phyloP scores from a whole-genome alignment of 2,797 vertebrate genomes.

The Girardinus metallicus region DNA sequence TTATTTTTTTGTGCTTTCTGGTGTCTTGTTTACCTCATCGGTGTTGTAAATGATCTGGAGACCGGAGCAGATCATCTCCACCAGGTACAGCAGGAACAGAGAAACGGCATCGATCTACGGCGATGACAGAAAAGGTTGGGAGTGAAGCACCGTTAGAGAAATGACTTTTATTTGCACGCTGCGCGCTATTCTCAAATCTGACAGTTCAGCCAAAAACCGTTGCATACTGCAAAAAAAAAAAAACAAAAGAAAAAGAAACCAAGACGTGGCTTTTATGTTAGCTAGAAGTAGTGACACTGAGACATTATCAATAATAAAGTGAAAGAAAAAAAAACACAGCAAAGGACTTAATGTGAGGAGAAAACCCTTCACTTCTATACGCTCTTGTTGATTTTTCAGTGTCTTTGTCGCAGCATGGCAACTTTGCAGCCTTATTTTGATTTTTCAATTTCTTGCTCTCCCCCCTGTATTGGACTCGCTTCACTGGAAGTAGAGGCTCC shows the following conservation, averaged over 20 bases:
- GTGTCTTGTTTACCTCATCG: constrained; percentile 88
- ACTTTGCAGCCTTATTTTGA: constrained; percentile 20
- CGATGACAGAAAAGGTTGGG: constrained; percentile 14
- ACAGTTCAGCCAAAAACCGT: constrained; percentile 19
- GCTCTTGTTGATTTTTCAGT: not conserved
- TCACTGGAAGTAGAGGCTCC: constrained; percentile 15
- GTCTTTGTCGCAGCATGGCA: constrained; percentile 7
- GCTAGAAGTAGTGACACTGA: constrained; percentile 8
- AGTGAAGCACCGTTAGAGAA: constrained; percentile 9
- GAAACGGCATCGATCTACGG: constrained; percentile 90
- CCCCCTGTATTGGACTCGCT: constrained; percentile 23
- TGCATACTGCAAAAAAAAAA: not conserved
- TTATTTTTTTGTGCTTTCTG: not conserved
- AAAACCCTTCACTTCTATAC: constrained; percentile 6
- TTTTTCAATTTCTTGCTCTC: constrained; percentile 13
- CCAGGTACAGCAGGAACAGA: constrained; percentile 94
- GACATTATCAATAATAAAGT: constrained; percentile 27
- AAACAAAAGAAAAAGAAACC: not conserved
- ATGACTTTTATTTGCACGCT: constrained; percentile 13
- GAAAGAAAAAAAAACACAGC: constrained; percentile 14
- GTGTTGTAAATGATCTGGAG: constrained; percentile 98
- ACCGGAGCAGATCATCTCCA: constrained; percentile 97
- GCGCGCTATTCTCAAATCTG: constrained; percentile 20
- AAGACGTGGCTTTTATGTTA: constrained; percentile 4
- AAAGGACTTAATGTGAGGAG: constrained; percentile 12